Conservation (phyloP, 1,140 invertebrate genomes). For the Microplitis demolitor region DNA sequence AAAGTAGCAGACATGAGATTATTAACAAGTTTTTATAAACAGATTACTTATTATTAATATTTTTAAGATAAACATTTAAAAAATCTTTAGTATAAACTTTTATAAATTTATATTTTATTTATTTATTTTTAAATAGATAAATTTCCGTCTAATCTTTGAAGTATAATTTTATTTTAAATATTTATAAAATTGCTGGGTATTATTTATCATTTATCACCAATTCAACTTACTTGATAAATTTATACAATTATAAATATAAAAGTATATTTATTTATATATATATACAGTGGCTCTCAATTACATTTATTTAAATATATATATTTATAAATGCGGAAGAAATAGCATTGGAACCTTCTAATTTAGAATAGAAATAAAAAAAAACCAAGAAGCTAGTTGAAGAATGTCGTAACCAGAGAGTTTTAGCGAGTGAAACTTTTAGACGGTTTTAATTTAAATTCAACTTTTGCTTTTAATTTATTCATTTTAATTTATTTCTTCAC, state of each 20-base stretch:
- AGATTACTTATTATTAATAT: no score
- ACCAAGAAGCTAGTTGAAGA: background rate
- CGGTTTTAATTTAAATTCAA: no score
- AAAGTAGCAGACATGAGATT: no score
- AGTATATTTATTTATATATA: background rate
- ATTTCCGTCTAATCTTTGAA: no score
- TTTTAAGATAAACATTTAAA: no score
- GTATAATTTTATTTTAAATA: no score
- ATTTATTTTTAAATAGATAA: no score
- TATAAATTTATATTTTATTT: no score
- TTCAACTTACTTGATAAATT: background rate
- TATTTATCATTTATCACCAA: no score
- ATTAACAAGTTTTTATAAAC: no score
- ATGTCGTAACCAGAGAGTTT: background rate
- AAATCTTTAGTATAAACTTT: no score
- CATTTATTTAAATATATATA: conserved; percentile 1
- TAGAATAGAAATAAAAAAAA: background rate
- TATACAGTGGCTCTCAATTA: conserved; percentile 25
- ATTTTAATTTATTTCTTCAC: background rate
- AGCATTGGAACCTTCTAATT: conserved; percentile 8
- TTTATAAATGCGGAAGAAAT: conserved; percentile 12
- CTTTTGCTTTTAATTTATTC: background rate
- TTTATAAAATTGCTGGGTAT: no score
- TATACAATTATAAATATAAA: background rate
- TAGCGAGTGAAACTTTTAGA: background rate